phyloP scores from a whole-genome alignment of 2,797 vertebrate species.

The Mormyrus proboscirostris region DNA sequence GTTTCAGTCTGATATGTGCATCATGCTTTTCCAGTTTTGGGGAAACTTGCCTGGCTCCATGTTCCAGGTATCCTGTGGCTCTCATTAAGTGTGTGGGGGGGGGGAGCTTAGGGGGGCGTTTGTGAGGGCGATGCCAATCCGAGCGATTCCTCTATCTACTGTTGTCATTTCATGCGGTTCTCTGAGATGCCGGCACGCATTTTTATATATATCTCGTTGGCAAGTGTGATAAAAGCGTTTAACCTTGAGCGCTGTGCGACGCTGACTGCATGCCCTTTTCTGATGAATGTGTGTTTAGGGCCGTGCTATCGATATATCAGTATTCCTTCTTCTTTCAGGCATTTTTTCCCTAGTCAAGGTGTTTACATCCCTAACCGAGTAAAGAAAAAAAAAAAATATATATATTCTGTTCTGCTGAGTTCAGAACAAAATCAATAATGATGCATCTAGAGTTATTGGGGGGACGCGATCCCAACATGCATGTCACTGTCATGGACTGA shows the following conservation, averaged over 20 bases:
- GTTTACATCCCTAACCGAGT: neutral
- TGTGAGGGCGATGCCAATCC: neutral
- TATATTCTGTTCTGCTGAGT: neutral
- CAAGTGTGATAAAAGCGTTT: constrained; percentile 16
- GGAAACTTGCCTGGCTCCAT: neutral
- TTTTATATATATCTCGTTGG: neutral
- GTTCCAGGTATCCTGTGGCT: neutral
- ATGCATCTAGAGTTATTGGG: neutral
- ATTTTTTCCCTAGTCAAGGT: neutral
- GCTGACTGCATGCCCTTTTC: constrained; percentile 12
- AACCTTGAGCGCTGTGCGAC: constrained; percentile 22
- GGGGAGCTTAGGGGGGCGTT: neutral
- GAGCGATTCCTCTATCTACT: neutral
- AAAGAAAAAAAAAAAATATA: no score
- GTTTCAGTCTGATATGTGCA: neutral
- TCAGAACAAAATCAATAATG: neutral
- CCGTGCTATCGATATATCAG: neutral
- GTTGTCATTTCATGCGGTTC: neutral
- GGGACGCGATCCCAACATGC: neutral
- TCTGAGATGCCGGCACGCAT: neutral
- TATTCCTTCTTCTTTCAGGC: neutral
- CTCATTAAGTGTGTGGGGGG: neutral
- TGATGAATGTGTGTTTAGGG: constrained; percentile 8
- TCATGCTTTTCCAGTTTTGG: neutral
- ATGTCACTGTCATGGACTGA: neutral